phyloP scores from a whole-genome alignment of 1,140 invertebrate genomes.

The Hydropsyche tenuis region DNA sequence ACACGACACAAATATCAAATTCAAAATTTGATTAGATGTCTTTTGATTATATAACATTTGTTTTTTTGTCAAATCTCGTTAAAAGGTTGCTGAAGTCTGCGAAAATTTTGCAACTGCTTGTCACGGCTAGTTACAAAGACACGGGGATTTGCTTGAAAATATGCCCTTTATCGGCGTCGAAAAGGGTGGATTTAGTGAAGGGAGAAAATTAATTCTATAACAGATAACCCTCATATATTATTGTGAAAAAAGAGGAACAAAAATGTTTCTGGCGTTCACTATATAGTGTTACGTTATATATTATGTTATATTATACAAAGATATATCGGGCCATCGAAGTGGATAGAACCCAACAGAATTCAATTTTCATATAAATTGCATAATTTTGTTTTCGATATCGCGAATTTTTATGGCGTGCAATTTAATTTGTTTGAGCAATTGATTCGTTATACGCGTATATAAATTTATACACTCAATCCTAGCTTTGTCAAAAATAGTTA shows the following conservation, averaged over 20 bases:
- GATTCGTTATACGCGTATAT: no score
- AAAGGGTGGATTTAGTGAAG: constrained; percentile 18
- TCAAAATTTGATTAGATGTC: no score
- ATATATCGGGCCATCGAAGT: no score
- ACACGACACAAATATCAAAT: neutral
- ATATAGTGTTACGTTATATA: no score
- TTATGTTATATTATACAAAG: no score
- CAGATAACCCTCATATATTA: constrained; percentile 16
- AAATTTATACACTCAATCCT: no score
- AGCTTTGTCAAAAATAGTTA: no score
- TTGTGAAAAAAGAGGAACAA: neutral
- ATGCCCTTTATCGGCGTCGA: constrained; percentile 14
- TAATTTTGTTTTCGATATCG: no score
- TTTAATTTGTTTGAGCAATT: no score
- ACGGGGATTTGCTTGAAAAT: constrained; percentile 8
- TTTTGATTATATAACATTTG: neutral
- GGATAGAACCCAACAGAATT: no score
- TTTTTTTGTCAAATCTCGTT: neutral
- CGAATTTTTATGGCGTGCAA: no score
- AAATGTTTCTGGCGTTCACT: neutral
- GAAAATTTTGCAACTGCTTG: neutral
- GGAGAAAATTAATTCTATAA: constrained; percentile 24
- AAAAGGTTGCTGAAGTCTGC: neutral
- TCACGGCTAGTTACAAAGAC: constrained; percentile 18
- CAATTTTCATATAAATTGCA: no score